These are phyloP conservation scores for Pardosa pseudoannulata DNA, from an alignment of 2,888 invertebrate genomes.

Conservation along the genomic window DNA sequence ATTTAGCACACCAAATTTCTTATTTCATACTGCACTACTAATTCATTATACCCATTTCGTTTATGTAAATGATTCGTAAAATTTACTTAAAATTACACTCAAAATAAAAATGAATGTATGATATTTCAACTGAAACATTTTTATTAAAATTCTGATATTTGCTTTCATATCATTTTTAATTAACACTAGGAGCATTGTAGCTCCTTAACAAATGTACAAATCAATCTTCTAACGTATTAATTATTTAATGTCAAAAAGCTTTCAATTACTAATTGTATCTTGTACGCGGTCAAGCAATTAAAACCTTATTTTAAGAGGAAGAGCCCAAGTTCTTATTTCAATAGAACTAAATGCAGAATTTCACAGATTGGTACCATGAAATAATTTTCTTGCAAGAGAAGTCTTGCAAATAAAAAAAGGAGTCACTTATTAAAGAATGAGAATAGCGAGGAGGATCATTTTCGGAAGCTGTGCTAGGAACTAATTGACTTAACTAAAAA, in stretches of 20 bases:
- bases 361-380: not conserved
- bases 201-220: too few relatives aligned
- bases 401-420: not conserved
- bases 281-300: conserved; percentile 18
- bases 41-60: too few relatives aligned
- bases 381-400: conserved; percentile 6
- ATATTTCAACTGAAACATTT: too few relatives aligned
- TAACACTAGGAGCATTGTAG: too few relatives aligned
- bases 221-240: too few relatives aligned
- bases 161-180: too few relatives aligned
- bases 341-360: conserved; percentile 1
- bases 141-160: too few relatives aligned
- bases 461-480: conserved; percentile 24
- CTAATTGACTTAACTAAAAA: conserved; percentile 60
- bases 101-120: too few relatives aligned
- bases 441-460: conserved; percentile 25
- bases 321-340: not conserved
- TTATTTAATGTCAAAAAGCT: not conserved
- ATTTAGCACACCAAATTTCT: too few relatives aligned
- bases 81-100: too few relatives aligned
- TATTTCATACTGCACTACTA: too few relatives aligned
- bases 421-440: conserved; percentile 25
- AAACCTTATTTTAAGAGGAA: conserved; percentile 20
- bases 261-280: conserved; percentile 40
- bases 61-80: too few relatives aligned